Evolutionary conservation across 35 echinoderm and acorn worm genomes (phyloP).

Genomic region (Patiria miniata): DNA sequence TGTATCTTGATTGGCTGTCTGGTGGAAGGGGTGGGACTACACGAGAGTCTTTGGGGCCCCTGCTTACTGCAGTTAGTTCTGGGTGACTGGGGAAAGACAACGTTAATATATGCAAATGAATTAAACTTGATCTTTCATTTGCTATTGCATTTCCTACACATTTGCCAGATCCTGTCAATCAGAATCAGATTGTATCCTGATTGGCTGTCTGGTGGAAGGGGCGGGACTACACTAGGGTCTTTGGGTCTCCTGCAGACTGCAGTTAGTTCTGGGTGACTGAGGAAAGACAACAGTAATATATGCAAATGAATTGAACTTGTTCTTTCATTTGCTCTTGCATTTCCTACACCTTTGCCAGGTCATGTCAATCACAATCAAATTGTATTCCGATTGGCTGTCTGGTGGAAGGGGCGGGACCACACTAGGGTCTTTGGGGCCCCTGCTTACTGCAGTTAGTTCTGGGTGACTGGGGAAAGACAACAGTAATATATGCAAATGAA

Average conservation of each 20-base stretch:
- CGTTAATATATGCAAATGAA: too few species aligned
- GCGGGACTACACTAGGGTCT: constrained; percentile 63
- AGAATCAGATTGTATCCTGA: constrained; percentile 77
- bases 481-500: too few species aligned
- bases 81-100: constrained; percentile 62
- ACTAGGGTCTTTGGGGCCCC: constrained; percentile 65
- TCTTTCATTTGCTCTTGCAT: too few species aligned
- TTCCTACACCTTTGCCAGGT: too few species aligned
- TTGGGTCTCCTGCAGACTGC: constrained; percentile 72
- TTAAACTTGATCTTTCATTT: too few species aligned
- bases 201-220: constrained; percentile 17
- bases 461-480: constrained; percentile 62
- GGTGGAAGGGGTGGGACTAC: constrained; percentile 54
- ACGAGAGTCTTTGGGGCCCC: constrained; percentile 65
- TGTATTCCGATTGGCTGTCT: constrained; percentile 41
- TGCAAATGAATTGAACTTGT: too few species aligned
- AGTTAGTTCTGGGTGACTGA: constrained; percentile 72
- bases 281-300: background rate
- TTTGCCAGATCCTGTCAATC: constrained; percentile 94
- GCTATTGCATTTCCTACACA: too few species aligned
- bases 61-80: constrained; percentile 64
- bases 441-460: constrained; percentile 64
- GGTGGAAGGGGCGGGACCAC: constrained; percentile 53
- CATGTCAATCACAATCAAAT: constrained; percentile 86
- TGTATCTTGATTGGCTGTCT: constrained; percentile 43